Evolutionary conservation across 1,140 invertebrate species (phyloP).

Genomic region (Aradophagus sp.): DNA sequence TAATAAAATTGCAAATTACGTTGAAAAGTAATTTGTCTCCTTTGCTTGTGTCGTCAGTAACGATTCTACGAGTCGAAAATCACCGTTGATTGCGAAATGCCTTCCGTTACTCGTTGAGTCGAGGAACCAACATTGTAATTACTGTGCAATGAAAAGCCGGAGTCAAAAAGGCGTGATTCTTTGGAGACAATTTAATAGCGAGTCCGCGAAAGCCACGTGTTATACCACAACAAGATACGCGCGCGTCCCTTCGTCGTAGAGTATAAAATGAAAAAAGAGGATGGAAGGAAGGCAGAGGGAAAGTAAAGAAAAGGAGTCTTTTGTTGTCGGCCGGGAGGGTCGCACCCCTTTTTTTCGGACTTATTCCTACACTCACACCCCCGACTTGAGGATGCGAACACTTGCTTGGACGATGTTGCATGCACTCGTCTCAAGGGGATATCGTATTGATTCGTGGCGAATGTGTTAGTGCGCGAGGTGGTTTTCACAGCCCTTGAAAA

Average conservation of each 20-base stretch:
- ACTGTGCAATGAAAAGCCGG: too few species aligned
- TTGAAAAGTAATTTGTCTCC: too few species aligned
- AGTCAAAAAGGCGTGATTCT: too few species aligned
- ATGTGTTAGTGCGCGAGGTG: constrained; percentile 27
- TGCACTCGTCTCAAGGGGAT: constrained; percentile 20
- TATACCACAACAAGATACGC: constrained; percentile 2
- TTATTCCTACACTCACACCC: constrained; percentile 29
- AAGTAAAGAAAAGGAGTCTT: constrained; percentile 13
- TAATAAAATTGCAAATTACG: too few species aligned
- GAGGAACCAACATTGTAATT: too few species aligned
- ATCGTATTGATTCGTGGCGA: constrained; percentile 37
- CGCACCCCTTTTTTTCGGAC: constrained; percentile 45
- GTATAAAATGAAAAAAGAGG: constrained; percentile 22
- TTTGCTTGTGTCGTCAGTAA: too few species aligned
- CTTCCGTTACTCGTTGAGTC: too few species aligned
- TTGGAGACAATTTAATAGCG: too few species aligned
- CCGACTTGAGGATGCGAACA: constrained; percentile 40
- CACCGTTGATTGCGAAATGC: too few species aligned
- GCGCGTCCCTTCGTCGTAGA: constrained; percentile 16
- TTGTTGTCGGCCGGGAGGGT: constrained; percentile 43
- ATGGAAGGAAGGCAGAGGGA: constrained; percentile 1
- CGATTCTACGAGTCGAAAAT: too few species aligned
- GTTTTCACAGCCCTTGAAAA: constrained; percentile 49
- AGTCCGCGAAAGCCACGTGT: too few species aligned
- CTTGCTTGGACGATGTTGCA: constrained; percentile 37